Evolutionary conservation across 2,113 vertebrate genomes (phyloP), one percentile per base, ranked within the genome.

Genomic region (Vulpes ferrilata): DNA sequence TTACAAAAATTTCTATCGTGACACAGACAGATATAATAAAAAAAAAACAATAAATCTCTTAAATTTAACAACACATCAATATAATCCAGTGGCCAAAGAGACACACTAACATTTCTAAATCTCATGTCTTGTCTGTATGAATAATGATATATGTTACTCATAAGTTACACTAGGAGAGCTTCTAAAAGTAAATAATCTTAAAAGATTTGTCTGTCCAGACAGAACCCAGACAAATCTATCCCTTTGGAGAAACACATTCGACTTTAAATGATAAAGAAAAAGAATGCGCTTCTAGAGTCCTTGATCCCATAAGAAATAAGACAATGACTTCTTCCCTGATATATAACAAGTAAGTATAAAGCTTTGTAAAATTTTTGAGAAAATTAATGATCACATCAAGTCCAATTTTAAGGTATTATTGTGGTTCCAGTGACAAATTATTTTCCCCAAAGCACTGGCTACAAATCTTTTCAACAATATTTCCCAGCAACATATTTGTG

Each of bases 121-220:
- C 48, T 69, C 62, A 83, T 59, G 9, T 64, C 35, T 92, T 65
- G 3, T 88, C 85, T 88, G 32, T 43, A 65, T 86, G 30, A 96
- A 73, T 87, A 97, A 95, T 13, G 60, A 80, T 59, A 7, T 57
- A 81, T 80, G 51, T 53, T 86, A 48, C 32, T 85, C 15, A 27
- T 59, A 90, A 83, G 43, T 73, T 60, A 90, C 9, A 86, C 23
- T 59, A 84, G 62, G 60, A 93, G 62, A 93, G 53, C 81, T 71
- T 93, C 15, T 62, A 79, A 64, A 81, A 78, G 86, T 96, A 93
- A 98, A 88, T 67, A 96, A 82, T 88, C 19, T 55, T 90, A 76
- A 98, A 78, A 78, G 35, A 74, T 84, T 95, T 84, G n/a, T 93
- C 62, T 95, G 55, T 96, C 19, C 7, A 65, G 93, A 83, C 86